Conservation (phyloP, 2,888 invertebrate species). For the Erebia epiphron region DNA sequence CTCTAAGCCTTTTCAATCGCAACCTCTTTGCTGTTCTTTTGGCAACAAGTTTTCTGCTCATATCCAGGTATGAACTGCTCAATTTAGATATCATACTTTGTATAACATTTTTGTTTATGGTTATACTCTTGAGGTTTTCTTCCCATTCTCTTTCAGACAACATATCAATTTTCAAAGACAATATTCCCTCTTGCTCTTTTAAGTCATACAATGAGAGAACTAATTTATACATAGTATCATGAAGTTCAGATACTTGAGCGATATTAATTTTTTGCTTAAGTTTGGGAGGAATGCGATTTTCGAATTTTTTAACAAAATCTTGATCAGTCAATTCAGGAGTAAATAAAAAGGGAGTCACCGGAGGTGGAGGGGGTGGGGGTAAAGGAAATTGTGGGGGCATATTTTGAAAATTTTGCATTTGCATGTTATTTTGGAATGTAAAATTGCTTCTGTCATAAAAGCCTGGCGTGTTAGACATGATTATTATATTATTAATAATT, state of each 20-base stretch:
- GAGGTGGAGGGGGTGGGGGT: conserved; percentile 50
- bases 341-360: conserved; percentile 35
- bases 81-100: conserved; percentile 63
- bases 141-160: conserved; percentile 83
- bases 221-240: conserved; percentile 51
- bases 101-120: conserved; percentile 73
- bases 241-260: conserved; percentile 52
- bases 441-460: conserved; percentile 60
- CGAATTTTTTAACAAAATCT: conserved; percentile 58
- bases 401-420: conserved; percentile 31
- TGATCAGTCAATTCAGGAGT: conserved; percentile 50
- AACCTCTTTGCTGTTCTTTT: conserved; percentile 75
- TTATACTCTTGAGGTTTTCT: conserved; percentile 72
- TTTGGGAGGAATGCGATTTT: conserved; percentile 39
- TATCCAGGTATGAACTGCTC: conserved; percentile 64
- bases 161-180: conserved; percentile 68
- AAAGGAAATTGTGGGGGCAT: conserved; percentile 49
- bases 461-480: conserved; percentile 72
- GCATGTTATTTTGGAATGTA: conserved; percentile 66
- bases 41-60: conserved; percentile 67
- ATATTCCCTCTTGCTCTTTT: conserved; percentile 59
- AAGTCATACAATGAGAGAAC: conserved; percentile 51
- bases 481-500: conserved; percentile 63
- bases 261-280: conserved; percentile 35
- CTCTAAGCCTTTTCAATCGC: conserved; percentile 68